These are phyloP conservation scores for Monopterus albus DNA, from an alignment of 2,113 vertebrate species.

Conservation along the genomic window DNA sequence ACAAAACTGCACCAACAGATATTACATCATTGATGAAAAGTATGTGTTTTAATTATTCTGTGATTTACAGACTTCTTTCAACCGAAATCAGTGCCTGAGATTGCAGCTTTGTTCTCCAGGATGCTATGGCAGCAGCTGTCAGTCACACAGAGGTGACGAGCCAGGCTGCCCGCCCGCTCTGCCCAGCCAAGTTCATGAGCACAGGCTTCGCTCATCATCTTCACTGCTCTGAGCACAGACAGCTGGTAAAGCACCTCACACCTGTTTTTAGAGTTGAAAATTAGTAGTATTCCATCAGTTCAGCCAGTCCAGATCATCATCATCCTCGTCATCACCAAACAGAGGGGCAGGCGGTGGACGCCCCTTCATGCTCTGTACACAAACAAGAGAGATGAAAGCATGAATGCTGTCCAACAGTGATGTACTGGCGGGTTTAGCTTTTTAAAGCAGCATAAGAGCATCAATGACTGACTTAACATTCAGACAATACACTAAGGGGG, in stretches of 20 bases:
- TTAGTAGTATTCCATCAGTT: conserved; percentile 77
- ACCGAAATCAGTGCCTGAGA: conserved; percentile 2
- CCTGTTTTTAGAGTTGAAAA: not conserved
- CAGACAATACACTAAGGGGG: not conserved
- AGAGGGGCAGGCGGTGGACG: conserved; percentile 89
- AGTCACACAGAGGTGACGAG: conserved; percentile 1
- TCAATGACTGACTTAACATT: not conserved
- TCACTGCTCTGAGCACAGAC: not conserved
- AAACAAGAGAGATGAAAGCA: not conserved
- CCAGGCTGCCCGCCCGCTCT: not conserved
- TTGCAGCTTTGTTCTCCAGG: not conserved
- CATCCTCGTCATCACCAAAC: conserved; percentile 90
- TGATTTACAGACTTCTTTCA: conserved; percentile 17
- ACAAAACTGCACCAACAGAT: conserved; percentile 8
- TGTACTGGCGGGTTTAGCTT: not conserved
- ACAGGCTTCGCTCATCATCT: not conserved
- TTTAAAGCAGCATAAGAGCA: not conserved
- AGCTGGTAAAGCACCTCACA: not conserved
- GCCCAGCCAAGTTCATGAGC: not conserved
- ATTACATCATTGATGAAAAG: conserved; percentile 21
- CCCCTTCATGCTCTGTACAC: conserved; percentile 93
- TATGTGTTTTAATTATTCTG: not conserved
- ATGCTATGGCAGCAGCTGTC: not conserved
- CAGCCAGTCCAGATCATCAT: conserved; percentile 91
- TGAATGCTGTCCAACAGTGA: not conserved